A percentile compares a stretch with the other conserved stretches of the same genome.
Evolutionary conservation across 2,797 vertebrate genomes (phyloP).

Genomic region (Chelidonichthys spinosus): DNA sequence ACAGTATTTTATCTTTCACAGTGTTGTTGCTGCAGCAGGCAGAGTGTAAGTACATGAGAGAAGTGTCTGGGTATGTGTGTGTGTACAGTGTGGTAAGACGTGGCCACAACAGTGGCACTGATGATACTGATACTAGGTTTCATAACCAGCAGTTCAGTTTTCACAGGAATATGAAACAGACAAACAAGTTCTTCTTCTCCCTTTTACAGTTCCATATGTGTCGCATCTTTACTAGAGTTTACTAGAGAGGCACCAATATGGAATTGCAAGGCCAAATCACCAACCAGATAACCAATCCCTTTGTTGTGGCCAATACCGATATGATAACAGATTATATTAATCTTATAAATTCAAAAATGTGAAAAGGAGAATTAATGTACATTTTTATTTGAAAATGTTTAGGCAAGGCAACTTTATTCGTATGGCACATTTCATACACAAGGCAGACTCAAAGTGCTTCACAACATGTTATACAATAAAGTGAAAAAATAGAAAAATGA

Average conservation of each 20-base stretch:
- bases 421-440: no score
- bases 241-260: background rate
- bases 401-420: no score
- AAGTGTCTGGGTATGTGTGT: background rate
- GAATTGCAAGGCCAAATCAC: background rate
- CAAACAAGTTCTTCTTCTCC: background rate
- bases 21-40: background rate
- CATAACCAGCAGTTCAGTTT: background rate
- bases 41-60: background rate
- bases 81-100: background rate
- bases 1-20: background rate
- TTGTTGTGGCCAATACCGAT: background rate
- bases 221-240: background rate
- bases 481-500: no score
- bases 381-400: background rate
- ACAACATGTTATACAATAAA: no score
- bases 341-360: background rate
- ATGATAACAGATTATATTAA: background rate
- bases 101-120: background rate
- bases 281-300: background rate
- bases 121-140: background rate
- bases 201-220: background rate
- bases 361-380: background rate
- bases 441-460: no score
- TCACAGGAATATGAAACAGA: background rate